Conservation (phyloP, 2,888 invertebrate species). For the Ptilodon capucinus region DNA sequence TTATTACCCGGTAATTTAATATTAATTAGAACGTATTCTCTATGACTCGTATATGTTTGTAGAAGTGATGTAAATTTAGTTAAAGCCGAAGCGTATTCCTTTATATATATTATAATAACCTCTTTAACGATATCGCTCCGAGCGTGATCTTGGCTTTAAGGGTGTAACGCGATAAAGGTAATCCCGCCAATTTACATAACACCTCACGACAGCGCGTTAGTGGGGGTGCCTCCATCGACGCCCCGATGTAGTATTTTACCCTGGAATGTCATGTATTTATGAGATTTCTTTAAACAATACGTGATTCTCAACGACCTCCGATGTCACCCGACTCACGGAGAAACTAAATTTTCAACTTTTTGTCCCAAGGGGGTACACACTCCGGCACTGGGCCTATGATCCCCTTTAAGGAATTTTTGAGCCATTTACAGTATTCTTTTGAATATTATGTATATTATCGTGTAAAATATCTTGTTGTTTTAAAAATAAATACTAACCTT, state of each 20-base stretch:
- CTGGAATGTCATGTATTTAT: neutral
- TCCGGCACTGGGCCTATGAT: too few relatives aligned
- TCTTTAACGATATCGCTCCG: constrained; percentile 33
- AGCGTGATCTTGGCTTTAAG: constrained; percentile 38
- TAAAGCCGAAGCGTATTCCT: constrained; percentile 16
- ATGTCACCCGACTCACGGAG: too few relatives aligned
- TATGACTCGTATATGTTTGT: neutral
- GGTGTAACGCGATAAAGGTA: constrained; percentile 50
- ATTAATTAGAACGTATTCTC: too few relatives aligned
- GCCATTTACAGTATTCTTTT: too few relatives aligned
- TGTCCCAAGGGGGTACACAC: too few relatives aligned
- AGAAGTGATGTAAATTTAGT: constrained; percentile 24
- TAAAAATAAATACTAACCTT: too few relatives aligned
- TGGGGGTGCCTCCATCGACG: constrained; percentile 10
- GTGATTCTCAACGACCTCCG: too few relatives aligned
- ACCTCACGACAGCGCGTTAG: constrained; percentile 23
- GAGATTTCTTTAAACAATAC: neutral
- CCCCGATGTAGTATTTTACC: constrained; percentile 5
- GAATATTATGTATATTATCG: too few relatives aligned
- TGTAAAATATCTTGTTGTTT: too few relatives aligned
- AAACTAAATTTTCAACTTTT: too few relatives aligned
- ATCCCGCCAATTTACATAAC: constrained; percentile 61
- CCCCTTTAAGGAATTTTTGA: too few relatives aligned
- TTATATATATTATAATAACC: constrained; percentile 35
- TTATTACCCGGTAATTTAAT: too few relatives aligned